Base-by-base conservation (phyloP, 2,797 vertebrate species). In the Danionella dracula region DNA sequence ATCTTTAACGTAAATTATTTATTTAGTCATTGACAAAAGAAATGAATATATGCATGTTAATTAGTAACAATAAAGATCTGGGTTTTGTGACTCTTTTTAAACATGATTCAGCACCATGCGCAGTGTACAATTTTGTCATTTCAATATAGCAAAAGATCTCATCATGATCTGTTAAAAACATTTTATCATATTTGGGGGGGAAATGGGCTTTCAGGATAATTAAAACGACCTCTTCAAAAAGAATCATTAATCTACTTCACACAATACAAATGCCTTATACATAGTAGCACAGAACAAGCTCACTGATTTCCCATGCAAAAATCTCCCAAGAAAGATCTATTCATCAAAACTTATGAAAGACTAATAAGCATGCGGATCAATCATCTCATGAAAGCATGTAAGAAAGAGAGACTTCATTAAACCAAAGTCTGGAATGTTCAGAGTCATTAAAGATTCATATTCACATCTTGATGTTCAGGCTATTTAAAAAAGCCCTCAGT, bases 281-380 rank as follows among this genome's bases (percentile, higher is more conserved):
- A 4, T 81, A 86, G 84, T 87, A 81, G 85, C 77, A 58, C 4
- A 73, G 85, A 88, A 90, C 88, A 90, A 90, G 86, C 66, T 76
- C 66, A 77, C 72, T 90, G 85, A 90, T 90, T 90, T 80, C 75
- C 68, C 46, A 81, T 78, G 82, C 77, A 66, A 77, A 72, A 74
- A 66, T 62, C 2, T 63, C 51, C n/a, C 5, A 66, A 71, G 59
- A 57, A 71, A 66, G 29, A 57, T 53, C 71, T 58, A 65, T 76
- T 76, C 71, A 76, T 71, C 38, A 20, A 54, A 57, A 49, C 32
- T 57, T 56, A 48, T 57, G 53, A 57, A 57, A 48, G 64, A 31
- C 42, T 57, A 48, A 57, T 57, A 57, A 42, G 44, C 55, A 48
- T 61, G 23, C 46, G 71, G 65, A 76, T 74, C 75, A 68, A 57